Evolutionary conservation across 2,113 vertebrate species (phyloP).

Genomic region (Donacobius atricapilla): DNA sequence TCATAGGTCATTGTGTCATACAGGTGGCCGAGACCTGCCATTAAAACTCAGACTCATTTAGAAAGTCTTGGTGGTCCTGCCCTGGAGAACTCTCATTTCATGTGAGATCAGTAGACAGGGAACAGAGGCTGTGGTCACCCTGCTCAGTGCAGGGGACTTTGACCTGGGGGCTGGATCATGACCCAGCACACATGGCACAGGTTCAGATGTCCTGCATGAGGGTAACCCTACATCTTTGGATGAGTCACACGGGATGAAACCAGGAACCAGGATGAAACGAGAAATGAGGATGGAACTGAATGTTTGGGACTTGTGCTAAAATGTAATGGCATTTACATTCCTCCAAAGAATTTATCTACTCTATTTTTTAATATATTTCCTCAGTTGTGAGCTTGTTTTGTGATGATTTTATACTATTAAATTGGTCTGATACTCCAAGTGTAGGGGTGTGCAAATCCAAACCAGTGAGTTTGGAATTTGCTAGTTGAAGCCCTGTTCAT

Average conservation of each 20-base stretch:
- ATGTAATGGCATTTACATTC: not conserved
- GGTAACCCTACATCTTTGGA: not conserved
- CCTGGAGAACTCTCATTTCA: not conserved
- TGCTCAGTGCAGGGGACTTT: not conserved
- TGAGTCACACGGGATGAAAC: not conserved
- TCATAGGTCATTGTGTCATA: not conserved
- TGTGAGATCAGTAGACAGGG: not conserved
- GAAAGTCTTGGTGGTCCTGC: not conserved
- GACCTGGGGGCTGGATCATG: not conserved
- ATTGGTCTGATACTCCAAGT: not conserved
- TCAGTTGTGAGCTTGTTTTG: not conserved
- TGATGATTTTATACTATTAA: not conserved
- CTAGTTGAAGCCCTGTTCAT: not conserved
- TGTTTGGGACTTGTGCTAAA: not conserved
- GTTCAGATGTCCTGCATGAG: not conserved
- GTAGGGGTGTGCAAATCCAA: not conserved
- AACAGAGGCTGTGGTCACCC: not conserved
- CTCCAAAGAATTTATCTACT: not conserved
- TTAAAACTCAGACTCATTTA: not conserved
- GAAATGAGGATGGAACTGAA: not conserved
- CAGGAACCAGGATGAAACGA: not conserved
- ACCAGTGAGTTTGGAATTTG: not conserved
- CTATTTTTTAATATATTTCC: not conserved
- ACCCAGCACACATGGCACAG: not conserved
- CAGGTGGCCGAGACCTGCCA: not conserved